A percentile compares a stretch with the other conserved stretches of the same genome.
Evolutionary conservation across 2,797 vertebrate species (phyloP).

Genomic region (Columba guinea): DNA sequence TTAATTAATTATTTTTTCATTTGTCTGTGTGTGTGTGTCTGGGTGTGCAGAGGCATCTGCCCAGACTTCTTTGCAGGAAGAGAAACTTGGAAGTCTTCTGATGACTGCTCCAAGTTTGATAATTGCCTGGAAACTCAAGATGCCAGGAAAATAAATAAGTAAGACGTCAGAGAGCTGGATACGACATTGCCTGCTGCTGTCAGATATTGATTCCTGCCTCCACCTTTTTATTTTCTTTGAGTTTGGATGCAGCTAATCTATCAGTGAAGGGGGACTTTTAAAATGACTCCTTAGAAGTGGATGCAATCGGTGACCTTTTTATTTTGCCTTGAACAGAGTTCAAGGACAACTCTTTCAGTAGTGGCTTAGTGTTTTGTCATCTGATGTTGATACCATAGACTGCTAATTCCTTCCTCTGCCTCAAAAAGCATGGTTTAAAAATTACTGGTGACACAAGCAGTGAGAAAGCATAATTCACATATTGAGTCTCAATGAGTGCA

Average conservation of each 20-base stretch:
- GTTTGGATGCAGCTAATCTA: not conserved
- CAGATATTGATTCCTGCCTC: not conserved
- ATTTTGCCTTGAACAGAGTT: not conserved
- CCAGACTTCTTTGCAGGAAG: slow-evolving; percentile 84
- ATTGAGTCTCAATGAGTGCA: not conserved
- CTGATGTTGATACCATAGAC: not conserved
- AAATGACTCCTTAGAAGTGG: not conserved
- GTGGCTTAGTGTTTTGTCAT: not conserved
- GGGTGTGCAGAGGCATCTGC: slow-evolving; percentile 73
- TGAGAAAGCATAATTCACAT: not conserved
- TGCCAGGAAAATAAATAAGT: slow-evolving; percentile 81
- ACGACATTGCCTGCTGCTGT: not conserved
- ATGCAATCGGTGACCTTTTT: not conserved
- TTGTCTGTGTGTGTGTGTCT: not conserved
- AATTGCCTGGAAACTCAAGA: slow-evolving; percentile 81
- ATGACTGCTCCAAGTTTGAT: slow-evolving; percentile 78
- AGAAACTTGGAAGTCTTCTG: slow-evolving; percentile 78
- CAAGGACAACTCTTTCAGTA: not conserved
- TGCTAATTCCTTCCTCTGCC: not conserved
- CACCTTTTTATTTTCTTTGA: not conserved
- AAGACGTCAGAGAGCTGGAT: not conserved
- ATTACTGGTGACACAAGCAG: not conserved
- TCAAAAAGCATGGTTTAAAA: not conserved
- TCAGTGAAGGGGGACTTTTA: not conserved
- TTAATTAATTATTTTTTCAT: not conserved